Evolutionary conservation across 1,140 invertebrate species (phyloP).

Genomic region (Lordiphosa mommai): DNA sequence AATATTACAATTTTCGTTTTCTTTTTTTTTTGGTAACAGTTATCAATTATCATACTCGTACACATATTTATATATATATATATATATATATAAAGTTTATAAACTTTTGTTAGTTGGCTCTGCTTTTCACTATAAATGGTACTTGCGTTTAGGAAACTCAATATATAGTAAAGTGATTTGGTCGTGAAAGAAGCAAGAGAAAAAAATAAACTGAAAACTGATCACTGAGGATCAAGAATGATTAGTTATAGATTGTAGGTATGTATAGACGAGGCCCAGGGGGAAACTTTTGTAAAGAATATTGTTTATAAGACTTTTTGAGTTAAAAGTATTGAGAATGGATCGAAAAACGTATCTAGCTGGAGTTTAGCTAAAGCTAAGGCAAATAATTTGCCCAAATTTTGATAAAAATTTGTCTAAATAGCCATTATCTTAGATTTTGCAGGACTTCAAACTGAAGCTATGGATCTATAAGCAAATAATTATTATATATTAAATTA

Average conservation of each 20-base stretch:
- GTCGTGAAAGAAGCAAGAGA: constrained; percentile 18
- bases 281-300: too few species aligned
- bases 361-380: too few species aligned
- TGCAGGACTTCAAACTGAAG: too few species aligned
- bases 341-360: too few species aligned
- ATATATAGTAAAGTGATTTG: neutral
- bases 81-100: constrained; percentile 21
- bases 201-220: constrained; percentile 2
- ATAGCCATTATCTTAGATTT: too few species aligned
- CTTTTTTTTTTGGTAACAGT: constrained; percentile 35
- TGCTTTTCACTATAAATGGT: neutral
- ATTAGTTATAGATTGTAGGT: constrained; percentile 18
- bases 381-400: too few species aligned
- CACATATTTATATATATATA: too few species aligned
- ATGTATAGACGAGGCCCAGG: neutral
- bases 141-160: constrained; percentile 31
- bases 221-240: constrained; percentile 13
- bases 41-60: constrained; percentile 16
- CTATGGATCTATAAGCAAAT: too few species aligned
- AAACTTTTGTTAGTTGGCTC: constrained; percentile 57
- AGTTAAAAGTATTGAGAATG: too few species aligned
- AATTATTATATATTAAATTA: too few species aligned
- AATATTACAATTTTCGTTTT: constrained; percentile 27
- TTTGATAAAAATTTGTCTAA: too few species aligned
- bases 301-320: too few species aligned